These are phyloP conservation scores for Pristionchus maxplancki DNA, from an alignment of 2,888 invertebrate species.

Conservation along the genomic window DNA sequence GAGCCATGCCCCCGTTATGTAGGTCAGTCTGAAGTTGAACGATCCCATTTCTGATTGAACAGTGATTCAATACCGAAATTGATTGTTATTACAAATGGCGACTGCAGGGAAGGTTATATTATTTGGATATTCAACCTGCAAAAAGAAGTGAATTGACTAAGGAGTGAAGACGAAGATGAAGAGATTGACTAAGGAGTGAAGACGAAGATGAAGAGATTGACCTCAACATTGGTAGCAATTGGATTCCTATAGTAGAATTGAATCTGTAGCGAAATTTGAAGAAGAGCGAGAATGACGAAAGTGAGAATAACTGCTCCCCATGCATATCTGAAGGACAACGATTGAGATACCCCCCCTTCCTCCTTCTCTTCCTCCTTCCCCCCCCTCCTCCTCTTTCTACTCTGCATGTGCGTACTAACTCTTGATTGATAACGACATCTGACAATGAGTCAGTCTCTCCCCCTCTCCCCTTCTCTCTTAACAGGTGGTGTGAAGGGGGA, in stretches of 20 bases:
- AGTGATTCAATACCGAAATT: constrained; percentile 64
- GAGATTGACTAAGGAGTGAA: not conserved
- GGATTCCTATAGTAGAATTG: constrained; percentile 62
- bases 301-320: constrained; percentile 69
- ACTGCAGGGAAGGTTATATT: constrained; percentile 73
- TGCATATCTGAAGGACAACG: constrained; percentile 53
- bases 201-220: not conserved
- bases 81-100: constrained; percentile 76
- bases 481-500: not conserved
- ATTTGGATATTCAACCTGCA: constrained; percentile 71
- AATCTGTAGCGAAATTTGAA: constrained; percentile 70
- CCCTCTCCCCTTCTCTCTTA: not conserved
- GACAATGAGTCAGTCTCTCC: not conserved
- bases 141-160: not conserved
- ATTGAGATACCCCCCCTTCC: not conserved
- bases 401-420: not conserved
- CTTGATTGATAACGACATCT: constrained; percentile 42
- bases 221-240: constrained; percentile 74
- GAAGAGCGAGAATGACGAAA: constrained; percentile 68
- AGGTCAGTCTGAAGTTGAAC: constrained; percentile 70
- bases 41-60: not conserved
- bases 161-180: not conserved
- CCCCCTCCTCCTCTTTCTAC: not conserved
- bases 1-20: constrained; percentile 71
- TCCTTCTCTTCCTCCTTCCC: not conserved